phyloP scores from a whole-genome alignment of 2,888 invertebrate species.

The Temnothorax ravouxi region DNA sequence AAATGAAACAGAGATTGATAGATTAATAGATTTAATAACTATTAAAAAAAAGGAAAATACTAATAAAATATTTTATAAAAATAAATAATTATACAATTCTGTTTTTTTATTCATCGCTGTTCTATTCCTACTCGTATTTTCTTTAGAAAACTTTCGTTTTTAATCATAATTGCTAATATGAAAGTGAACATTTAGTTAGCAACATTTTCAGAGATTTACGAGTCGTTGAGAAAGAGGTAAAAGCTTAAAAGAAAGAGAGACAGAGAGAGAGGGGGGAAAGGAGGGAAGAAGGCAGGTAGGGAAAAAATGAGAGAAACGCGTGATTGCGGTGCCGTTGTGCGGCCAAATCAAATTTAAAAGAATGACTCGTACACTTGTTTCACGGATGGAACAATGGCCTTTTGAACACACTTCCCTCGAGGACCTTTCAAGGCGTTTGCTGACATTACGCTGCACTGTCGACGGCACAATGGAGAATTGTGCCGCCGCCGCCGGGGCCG shows the following conservation, averaged over 20 bases:
- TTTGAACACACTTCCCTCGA: constrained; percentile 82
- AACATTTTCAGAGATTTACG: constrained; percentile 20
- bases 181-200: constrained; percentile 28
- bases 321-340: constrained; percentile 46
- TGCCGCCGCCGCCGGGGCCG: constrained; percentile 68
- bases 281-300: background rate
- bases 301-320: background rate
- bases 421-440: constrained; percentile 81
- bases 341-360: constrained; percentile 85
- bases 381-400: constrained; percentile 81
- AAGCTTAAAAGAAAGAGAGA: background rate
- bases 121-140: background rate
- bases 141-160: background rate
- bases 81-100: background rate
- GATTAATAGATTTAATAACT: constrained; percentile 3
- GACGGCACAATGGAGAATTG: constrained; percentile 79
- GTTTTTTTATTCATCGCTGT: background rate
- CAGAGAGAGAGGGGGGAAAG: background rate
- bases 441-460: constrained; percentile 76
- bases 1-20: background rate
- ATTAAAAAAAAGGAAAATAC: background rate
- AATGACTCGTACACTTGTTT: constrained; percentile 84
- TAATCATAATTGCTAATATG: constrained; percentile 26
- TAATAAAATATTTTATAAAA: constrained; percentile 11
- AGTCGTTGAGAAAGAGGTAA: background rate